phyloP scores from a whole-genome alignment of 2,113 vertebrate genomes.

The Aspidoscelis tigris region DNA sequence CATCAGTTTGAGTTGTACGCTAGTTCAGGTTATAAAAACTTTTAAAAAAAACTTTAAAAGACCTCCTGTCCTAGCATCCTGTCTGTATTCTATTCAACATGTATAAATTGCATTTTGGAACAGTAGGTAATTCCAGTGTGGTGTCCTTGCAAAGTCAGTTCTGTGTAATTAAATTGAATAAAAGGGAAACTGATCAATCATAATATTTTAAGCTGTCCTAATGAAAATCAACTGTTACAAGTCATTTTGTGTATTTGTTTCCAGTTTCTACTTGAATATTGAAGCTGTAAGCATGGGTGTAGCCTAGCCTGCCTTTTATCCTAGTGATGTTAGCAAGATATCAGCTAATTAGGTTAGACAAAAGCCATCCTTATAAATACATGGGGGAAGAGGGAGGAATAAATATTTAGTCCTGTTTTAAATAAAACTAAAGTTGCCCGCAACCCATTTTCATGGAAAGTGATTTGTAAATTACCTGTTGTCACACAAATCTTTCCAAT shows the following conservation, averaged over 20 bases:
- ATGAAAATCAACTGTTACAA: constrained; percentile 8
- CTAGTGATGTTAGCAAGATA: constrained; percentile 24
- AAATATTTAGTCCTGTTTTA: neutral
- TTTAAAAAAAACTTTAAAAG: neutral
- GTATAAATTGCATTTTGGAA: neutral
- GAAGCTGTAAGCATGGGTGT: constrained; percentile 25
- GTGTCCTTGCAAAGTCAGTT: neutral
- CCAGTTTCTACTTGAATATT: neutral
- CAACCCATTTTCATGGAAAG: neutral
- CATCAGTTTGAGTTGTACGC: neutral
- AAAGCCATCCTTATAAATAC: neutral
- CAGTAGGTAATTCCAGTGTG: neutral
- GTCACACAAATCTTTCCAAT: constrained; percentile 13
- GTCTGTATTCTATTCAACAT: neutral
- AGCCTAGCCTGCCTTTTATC: neutral
- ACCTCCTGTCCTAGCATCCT: too few species aligned
- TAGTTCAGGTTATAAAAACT: neutral
- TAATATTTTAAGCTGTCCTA: constrained; percentile 2
- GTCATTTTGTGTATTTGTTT: constrained; percentile 30
- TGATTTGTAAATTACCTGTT: constrained; percentile 24
- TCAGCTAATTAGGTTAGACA: neutral
- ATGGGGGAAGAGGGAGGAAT: neutral
- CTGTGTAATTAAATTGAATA: constrained; percentile 42
- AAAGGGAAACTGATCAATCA: constrained; percentile 25
- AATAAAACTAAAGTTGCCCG: neutral